Evolutionary conservation across 2,797 vertebrate species (phyloP).

Genomic region (Ceryle rudis): DNA sequence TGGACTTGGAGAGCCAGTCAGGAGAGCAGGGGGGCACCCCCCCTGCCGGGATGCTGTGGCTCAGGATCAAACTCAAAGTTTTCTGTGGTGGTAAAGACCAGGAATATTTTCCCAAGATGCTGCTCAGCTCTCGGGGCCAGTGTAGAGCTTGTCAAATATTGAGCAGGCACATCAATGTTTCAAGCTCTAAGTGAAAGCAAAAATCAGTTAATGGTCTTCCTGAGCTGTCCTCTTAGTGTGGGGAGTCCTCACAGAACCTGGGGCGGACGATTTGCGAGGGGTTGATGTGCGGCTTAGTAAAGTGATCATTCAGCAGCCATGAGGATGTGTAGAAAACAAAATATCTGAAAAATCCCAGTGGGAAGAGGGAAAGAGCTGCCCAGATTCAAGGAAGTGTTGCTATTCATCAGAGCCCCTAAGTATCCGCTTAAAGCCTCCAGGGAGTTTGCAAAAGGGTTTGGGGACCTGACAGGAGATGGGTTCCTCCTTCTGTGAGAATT

Average conservation of each 20-base stretch:
- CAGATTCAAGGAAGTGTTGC: rapidly evolving
- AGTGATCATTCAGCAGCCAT: not conserved
- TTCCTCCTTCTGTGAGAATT: not conserved
- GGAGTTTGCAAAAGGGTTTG: not conserved
- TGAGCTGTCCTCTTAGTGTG: conserved; percentile 28
- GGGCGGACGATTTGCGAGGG: not conserved
- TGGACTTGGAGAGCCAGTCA: rapidly evolving
- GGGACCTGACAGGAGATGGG: not conserved
- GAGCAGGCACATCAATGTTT: conserved; percentile 69
- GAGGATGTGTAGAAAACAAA: not conserved
- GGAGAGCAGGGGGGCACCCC: rapidly evolving
- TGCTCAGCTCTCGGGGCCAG: conserved; percentile 25
- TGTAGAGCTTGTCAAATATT: conserved; percentile 62
- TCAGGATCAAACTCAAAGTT: not conserved
- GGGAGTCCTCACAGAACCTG: not conserved
- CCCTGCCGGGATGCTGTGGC: not conserved
- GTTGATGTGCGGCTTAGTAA: not conserved
- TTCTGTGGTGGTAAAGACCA: not conserved
- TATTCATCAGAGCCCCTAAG: not conserved
- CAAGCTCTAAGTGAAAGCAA: conserved; percentile 70
- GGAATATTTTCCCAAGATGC: not conserved
- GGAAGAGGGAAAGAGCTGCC: not conserved
- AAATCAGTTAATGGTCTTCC: conserved; percentile 78
- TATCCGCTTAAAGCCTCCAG: rapidly evolving
- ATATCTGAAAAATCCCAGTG: not conserved